Base-by-base conservation (phyloP, 2,888 invertebrate genomes). In the Drosophila buzzatii region DNA sequence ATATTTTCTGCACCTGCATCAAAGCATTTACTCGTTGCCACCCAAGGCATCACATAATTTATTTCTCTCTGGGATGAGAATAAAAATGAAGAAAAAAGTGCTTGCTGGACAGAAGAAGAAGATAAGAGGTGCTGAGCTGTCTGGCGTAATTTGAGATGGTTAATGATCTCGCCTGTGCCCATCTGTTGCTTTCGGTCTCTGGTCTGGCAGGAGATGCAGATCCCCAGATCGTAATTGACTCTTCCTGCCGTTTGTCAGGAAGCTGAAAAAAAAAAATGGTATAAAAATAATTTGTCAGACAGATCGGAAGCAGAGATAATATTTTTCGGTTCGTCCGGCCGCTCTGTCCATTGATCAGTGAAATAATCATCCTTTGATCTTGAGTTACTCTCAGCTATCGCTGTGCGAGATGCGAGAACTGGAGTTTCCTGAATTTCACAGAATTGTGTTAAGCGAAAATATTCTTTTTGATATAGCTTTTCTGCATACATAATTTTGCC, bases 301-400 rank as follows among this genome's bases (percentile, higher is more conserved):
- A 82, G 76, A 85, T 85, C 89, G 85, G 85, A 85, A 85, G 85
- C 89, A 88, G 70, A 64, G 86, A 62, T 81, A 61, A 67, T 66
- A 65, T 59, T 71, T 70, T 61, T 53, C 14, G 27, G 63, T 73
- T 81, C 61, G 47, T 61, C 44, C 65, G 41, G 51, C 16, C 49
- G 44, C 49, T 16, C 44, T 74, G 75, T 65, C 70, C 89, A 88
- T 59, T 73, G 89, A 81, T 88, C 84, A 85, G 86, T 76, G 74
- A 78, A 88, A 85, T 76, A 66, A 63, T 85, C 84, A 81, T 88
- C 86, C 89, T 76, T 73, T 72, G 66, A 83, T 88, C 85, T 85
- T 85, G 71, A 68, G 70, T 88, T 86, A 45, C 60, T 39, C 51
- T 53, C 6, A 18, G 35, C 18, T 39, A 57, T 5, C 10, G 41